phyloP scores from a whole-genome alignment of 2,888 invertebrate species.

The Crocallis elinguaria region DNA sequence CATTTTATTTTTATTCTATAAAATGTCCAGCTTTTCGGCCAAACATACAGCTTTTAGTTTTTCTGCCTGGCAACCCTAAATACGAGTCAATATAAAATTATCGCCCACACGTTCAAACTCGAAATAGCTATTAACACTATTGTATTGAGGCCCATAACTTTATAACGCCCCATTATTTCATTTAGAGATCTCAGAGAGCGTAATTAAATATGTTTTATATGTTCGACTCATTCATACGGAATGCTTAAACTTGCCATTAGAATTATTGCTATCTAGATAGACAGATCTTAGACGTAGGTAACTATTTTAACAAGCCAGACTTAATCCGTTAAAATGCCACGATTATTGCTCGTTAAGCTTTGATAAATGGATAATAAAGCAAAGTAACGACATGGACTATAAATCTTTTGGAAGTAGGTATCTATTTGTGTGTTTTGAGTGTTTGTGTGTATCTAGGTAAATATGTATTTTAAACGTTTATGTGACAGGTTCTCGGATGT shows the following conservation, averaged over 20 bases:
- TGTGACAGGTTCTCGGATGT: slow-evolving; percentile 13
- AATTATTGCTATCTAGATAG: slow-evolving; percentile 46
- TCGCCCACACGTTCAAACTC: slow-evolving; percentile 4
- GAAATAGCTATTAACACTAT: slow-evolving; percentile 19
- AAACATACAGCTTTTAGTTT: too few species aligned
- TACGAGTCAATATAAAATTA: slow-evolving; percentile 4
- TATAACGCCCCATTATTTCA: slow-evolving; percentile 25
- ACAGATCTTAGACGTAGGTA: slow-evolving; percentile 51
- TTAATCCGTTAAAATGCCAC: slow-evolving; percentile 60
- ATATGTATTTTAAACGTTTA: slow-evolving; percentile 20
- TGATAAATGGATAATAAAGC: slow-evolving; percentile 76
- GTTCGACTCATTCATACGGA: slow-evolving; percentile 31
- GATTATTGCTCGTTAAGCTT: slow-evolving; percentile 72
- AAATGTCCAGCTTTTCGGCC: too few species aligned
- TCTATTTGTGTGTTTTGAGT: slow-evolving; percentile 40
- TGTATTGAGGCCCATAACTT: slow-evolving; percentile 5
- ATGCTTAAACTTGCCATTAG: slow-evolving; percentile 47
- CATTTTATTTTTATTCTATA: too few species aligned
- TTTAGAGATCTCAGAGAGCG: slow-evolving; percentile 17
- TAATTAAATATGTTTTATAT: slow-evolving; percentile 36
- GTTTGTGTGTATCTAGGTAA: slow-evolving; percentile 28
- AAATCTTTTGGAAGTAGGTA: slow-evolving; percentile 57
- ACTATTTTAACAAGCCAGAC: slow-evolving; percentile 65
- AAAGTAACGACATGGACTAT: slow-evolving; percentile 59
- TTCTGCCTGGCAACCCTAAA: too few species aligned